Conservation (phyloP, 2,797 vertebrate species). For the Chelonia mydas region DNA sequence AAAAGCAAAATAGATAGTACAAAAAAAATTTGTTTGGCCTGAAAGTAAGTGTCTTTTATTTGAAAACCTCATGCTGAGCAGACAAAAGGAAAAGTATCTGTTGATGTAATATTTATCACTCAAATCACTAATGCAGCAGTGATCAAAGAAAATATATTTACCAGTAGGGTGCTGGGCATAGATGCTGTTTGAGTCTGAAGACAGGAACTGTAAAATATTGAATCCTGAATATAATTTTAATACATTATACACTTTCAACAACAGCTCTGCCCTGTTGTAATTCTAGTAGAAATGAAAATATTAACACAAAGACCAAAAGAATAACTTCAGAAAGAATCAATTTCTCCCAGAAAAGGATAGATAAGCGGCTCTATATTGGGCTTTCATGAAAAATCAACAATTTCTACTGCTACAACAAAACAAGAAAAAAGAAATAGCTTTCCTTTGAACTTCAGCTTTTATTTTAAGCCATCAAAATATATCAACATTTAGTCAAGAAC, state of each 20-base stretch:
- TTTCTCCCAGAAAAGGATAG: not conserved
- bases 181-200: slow-evolving; percentile 46
- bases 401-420: slow-evolving; percentile 11
- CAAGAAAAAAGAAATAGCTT: not conserved
- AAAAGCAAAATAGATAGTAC: not conserved
- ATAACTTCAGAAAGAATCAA: slow-evolving; percentile 49
- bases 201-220: slow-evolving; percentile 42
- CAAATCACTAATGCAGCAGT: slow-evolving; percentile 51
- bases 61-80: slow-evolving; percentile 60
- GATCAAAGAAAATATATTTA: slow-evolving; percentile 74
- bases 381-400: slow-evolving; percentile 47
- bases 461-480: not conserved
- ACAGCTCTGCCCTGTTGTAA: slow-evolving; percentile 11
- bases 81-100: slow-evolving; percentile 61
- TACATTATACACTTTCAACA: slow-evolving; percentile 55
- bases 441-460: slow-evolving; percentile 25
- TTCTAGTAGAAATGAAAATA: slow-evolving; percentile 54
- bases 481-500: not conserved
- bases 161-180: slow-evolving; percentile 30
- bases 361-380: slow-evolving; percentile 1
- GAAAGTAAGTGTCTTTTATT: slow-evolving; percentile 32
- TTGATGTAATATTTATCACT: slow-evolving; percentile 72
- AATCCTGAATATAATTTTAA: slow-evolving; percentile 69
- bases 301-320: slow-evolving; percentile 27
- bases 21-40: slow-evolving; percentile 29